Base-by-base conservation (phyloP, 1,140 invertebrate species). In the Temnothorax curvispinosus region DNA sequence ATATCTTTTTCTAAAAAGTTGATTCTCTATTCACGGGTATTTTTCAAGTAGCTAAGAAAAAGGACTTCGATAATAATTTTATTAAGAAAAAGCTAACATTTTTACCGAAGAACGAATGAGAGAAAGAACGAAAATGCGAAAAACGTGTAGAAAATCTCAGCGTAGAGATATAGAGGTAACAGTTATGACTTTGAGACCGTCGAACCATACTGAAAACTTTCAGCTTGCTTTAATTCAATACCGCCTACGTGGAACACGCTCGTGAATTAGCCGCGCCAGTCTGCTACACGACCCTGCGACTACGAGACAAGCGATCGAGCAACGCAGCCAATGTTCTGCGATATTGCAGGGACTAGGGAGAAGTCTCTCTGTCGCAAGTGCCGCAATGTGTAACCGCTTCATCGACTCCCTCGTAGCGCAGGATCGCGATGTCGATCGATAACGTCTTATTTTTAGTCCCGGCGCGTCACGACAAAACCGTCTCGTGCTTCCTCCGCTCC, bases 401-500 rank as follows among this genome's bases (percentile, higher is more conserved):
- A 82, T 82, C 80, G 80, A 82, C 52, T 72, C 27, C 27, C 38
- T 58, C 67, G 35, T 27, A 69, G 78, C 52, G 67, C 67, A 82
- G 80, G 80, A 82, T 69, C 54, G 52, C 41, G 38, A n/a, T 32
- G 44, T 56, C 69, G 69, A 27, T 84, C 80, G 54, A 84, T 84
- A 84, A 35, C 32, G 80, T 54, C 69, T 84, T 84, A 84, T 84
- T 84, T 84, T 84, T 84, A 84, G 80, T 84, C 54, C n/a, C 32
- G 80, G 13, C 69, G 69, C 69, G 80, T 75, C 80, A 56, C 67
- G 80, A 35, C 38, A 44, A n/a, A 82, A 74, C 54, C 69, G 80
- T 84, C 58, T 84, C 80, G 69, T 50, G 32, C 67, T 60, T 74
- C 54, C 65, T 47, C 38, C 54, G 18, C 38, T 3, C 3, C 38